Percentiles rank a stretch among this genome's conserved stretches.
phyloP scores from a whole-genome alignment of 2,113 vertebrate genomes.

The Pluvialis apricaria region DNA sequence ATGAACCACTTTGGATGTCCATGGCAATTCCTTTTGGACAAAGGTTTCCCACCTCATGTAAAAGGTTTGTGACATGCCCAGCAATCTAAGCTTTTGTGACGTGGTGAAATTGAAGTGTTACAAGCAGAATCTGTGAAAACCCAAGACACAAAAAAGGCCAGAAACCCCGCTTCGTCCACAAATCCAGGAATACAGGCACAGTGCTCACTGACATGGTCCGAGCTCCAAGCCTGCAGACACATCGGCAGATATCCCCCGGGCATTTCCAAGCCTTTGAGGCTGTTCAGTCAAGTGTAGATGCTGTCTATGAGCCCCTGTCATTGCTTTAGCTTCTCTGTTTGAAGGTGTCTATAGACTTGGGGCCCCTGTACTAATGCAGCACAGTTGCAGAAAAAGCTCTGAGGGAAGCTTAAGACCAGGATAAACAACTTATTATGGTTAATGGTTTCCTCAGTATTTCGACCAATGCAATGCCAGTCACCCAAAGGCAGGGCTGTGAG shows the following conservation, averaged over 20 bases:
- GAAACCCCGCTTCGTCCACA: neutral
- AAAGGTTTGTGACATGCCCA: no score
- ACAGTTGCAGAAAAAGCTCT: neutral
- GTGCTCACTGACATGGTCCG: neutral
- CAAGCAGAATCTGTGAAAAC: neutral
- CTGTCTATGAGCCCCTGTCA: neutral
- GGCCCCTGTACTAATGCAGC: neutral
- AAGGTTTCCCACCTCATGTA: neutral
- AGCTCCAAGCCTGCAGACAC: neutral
- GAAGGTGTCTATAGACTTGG: neutral
- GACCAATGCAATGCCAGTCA: neutral
- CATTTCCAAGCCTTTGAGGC: slow-evolving; percentile 27
- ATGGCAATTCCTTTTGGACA: neutral
- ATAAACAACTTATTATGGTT: slow-evolving; percentile 6
- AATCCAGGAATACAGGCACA: neutral
- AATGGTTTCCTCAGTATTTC: neutral
- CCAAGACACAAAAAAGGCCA: neutral
- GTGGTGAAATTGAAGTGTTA: neutral
- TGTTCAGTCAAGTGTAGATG: neutral
- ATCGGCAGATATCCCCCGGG: neutral
- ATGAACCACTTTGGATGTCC: neutral
- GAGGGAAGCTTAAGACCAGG: neutral
- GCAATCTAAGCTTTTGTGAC: neutral
- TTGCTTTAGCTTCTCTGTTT: neutral
- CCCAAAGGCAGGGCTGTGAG: neutral